Evolutionary conservation across 2,888 invertebrate genomes (phyloP), one percentile per base, ranked within the genome.

Genomic region (Zootermopsis nevadensis): DNA sequence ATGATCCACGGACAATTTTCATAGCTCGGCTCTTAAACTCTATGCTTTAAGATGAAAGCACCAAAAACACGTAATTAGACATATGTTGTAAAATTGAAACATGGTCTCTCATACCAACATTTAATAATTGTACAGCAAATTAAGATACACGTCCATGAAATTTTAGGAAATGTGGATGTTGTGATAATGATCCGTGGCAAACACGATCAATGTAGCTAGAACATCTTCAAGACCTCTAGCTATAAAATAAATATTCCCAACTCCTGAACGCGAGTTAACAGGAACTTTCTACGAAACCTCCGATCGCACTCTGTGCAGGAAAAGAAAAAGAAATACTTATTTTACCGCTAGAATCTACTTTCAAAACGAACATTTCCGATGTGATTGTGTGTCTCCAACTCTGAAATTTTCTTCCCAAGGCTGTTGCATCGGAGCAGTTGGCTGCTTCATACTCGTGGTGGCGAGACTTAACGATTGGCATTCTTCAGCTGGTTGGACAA

Each of bases 401-500:
- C 22, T 33, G 66, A n/a, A 19, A 19, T 69, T 69, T 69, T 31
- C 55, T 33, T 60, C 66, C 66, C 79, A 79, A 79, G 66, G 79
- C 79, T 79, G 79, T 60, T 79, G 79, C 79, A 79, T 35, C 35
- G 66, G 66, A 66, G 79, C 77, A 24, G 48, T 55, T 77, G 55
- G 53, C 55, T 30, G 69, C 33, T 69, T 30, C 33, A 7, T 69
- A 33, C 30, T 38, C 80, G 2, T 33, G 33, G 82, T 72, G 60
- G 81, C 66, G 83, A 81, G 67, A 84, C 85, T 94, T 97, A 97
- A 94, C 97, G 97, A 93, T 97, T 97, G 92, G 97, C 97, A 92
- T 98, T 99, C 94, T 99, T 99, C 90, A 99, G 94, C 92, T 98
- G 98, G 93, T 98, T 99, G 92, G 98, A 98, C 90, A 99, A 96